Percentiles rank a stretch among this genome's conserved stretches.
These are phyloP conservation scores for Vulpes lagopus DNA, from an alignment of 2,113 vertebrate genomes.

Conservation along the genomic window DNA sequence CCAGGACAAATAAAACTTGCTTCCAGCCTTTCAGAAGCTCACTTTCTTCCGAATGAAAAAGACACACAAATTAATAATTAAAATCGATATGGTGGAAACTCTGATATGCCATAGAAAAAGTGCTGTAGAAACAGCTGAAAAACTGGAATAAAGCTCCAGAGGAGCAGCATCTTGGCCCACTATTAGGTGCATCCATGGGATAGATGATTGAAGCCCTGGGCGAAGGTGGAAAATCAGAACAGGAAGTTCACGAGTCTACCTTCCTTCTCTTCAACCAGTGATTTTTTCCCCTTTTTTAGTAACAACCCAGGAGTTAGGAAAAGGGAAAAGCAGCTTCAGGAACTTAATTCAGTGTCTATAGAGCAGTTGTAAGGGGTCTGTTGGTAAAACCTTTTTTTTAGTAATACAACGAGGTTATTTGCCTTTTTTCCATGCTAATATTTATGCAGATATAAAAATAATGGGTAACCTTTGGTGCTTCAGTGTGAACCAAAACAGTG, in stretches of 20 bases:
- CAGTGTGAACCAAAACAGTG: neutral
- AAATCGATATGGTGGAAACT: neutral
- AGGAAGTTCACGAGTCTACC: neutral
- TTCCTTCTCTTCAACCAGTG: neutral
- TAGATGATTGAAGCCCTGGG: neutral
- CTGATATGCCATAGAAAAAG: neutral
- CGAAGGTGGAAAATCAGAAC: neutral
- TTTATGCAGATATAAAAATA: neutral
- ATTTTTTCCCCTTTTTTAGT: neutral
- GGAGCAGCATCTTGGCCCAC: neutral
- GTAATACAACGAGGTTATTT: neutral
- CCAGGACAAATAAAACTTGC: neutral
- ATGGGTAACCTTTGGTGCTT: neutral
- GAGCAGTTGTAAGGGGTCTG: neutral
- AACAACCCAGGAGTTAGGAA: neutral
- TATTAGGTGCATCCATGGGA: fast-evolving
- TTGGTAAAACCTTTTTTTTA: neutral
- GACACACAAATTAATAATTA: neutral
- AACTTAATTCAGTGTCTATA: neutral
- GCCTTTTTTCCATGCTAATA: neutral
- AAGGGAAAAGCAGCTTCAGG: neutral
- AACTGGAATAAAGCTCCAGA: neutral
- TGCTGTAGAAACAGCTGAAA: neutral
- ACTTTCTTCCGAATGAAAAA: neutral
- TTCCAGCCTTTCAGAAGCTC: neutral